Evolutionary conservation across 1,140 invertebrate species (phyloP).

Genomic region (Teleogryllus occipitalis): DNA sequence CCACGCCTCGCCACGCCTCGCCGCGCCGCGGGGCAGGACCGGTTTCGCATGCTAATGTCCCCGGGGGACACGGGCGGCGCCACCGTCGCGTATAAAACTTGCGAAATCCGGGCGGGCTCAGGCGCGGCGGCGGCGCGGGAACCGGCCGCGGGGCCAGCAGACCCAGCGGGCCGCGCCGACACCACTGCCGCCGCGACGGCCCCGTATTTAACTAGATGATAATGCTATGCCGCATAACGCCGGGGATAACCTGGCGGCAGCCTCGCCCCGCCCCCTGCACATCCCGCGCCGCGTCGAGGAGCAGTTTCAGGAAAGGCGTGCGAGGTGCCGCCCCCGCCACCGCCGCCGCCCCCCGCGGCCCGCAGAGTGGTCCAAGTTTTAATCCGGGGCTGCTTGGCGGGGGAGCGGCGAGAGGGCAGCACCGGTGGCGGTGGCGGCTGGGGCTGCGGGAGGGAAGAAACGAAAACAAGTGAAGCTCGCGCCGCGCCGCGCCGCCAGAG

Average conservation of each 20-base stretch:
- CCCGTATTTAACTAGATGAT: neutral
- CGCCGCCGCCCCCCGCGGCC: too few species aligned
- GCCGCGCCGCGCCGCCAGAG: neutral
- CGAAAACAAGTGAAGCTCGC: neutral
- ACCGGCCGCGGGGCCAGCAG: too few species aligned
- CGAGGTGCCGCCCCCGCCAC: too few species aligned
- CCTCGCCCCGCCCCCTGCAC: too few species aligned
- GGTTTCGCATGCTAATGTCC: neutral
- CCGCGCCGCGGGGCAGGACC: neutral
- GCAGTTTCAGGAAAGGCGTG: neutral
- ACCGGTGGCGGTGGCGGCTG: neutral
- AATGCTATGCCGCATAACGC: neutral
- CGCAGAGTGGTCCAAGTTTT: neutral
- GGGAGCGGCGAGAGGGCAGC: neutral
- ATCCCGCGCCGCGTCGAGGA: neutral
- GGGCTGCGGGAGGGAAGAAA: neutral
- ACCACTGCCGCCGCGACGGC: neutral
- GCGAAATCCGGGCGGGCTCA: neutral
- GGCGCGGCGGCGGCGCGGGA: too few species aligned
- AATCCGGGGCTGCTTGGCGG: neutral
- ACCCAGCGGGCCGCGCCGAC: too few species aligned
- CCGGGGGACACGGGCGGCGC: neutral
- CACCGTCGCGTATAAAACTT: slow-evolving; percentile 1
- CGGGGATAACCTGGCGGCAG: neutral
- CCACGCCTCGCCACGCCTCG: too few species aligned